Conservation (phyloP, 1,140 invertebrate species). For the Temnothorax curvispinosus region DNA sequence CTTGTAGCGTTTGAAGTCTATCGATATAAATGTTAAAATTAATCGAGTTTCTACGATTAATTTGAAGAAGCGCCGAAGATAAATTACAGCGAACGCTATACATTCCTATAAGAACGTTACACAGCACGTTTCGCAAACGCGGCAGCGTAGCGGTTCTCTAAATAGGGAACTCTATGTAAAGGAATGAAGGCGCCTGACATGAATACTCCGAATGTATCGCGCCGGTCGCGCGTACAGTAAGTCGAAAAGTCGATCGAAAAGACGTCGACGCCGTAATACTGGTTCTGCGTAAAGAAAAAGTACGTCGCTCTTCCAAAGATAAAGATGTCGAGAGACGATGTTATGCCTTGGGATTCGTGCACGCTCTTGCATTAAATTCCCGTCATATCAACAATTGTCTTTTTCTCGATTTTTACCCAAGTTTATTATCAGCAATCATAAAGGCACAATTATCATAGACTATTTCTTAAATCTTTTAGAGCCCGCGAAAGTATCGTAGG, state of each 20-base stretch:
- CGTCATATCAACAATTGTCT: neutral
- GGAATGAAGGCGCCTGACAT: slow-evolving; percentile 47
- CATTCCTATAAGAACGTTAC: slow-evolving; percentile 20
- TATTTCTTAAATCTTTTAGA: neutral
- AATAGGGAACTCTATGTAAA: slow-evolving; percentile 61
- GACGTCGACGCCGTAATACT: slow-evolving; percentile 31
- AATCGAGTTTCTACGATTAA: slow-evolving; percentile 28
- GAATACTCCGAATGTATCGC: slow-evolving; percentile 40
- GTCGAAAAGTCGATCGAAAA: slow-evolving; percentile 54
- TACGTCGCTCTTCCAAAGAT: slow-evolving; percentile 13
- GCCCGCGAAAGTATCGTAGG: neutral
- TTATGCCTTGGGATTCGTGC: neutral
- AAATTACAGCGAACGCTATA: slow-evolving; percentile 21
- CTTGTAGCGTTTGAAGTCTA: neutral
- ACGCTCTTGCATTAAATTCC: neutral
- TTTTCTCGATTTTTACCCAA: neutral
- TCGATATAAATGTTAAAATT: slow-evolving; percentile 16
- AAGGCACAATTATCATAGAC: neutral
- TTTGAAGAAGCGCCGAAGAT: slow-evolving; percentile 42
- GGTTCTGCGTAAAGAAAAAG: slow-evolving; percentile 26
- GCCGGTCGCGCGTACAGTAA: neutral
- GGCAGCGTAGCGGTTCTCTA: slow-evolving; percentile 31
- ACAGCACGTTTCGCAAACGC: slow-evolving; percentile 40
- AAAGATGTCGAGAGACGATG: slow-evolving; percentile 26
- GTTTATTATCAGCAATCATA: neutral